A percentile compares a stretch with the other conserved stretches of the same genome.
phyloP scores from a whole-genome alignment of 1,140 invertebrate species.

The Habropoda laboriosa region DNA sequence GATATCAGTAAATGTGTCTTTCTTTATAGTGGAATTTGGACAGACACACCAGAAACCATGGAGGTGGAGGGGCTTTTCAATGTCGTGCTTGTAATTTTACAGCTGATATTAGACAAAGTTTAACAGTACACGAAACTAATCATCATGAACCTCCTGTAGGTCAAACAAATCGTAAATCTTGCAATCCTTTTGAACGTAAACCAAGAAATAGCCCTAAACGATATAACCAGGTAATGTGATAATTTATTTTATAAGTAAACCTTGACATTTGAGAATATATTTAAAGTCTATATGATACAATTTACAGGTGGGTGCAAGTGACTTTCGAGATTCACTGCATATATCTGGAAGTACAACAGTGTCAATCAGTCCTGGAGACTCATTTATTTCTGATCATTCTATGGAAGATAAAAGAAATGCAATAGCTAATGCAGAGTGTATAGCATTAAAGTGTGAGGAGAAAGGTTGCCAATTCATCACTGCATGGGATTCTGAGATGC shows the following conservation, averaged over 20 bases:
- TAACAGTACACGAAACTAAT: slow-evolving; percentile 95
- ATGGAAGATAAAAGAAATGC: slow-evolving; percentile 62
- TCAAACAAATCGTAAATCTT: slow-evolving; percentile 80
- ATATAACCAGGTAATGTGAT: slow-evolving; percentile 75
- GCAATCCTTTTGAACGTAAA: slow-evolving; percentile 79
- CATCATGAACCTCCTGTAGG: slow-evolving; percentile 91
- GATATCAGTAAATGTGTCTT: slow-evolving; percentile 5
- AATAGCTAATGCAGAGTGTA: slow-evolving; percentile 74
- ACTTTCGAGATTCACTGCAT: slow-evolving; percentile 69
- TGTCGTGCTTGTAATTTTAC: slow-evolving; percentile 96
- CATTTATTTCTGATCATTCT: slow-evolving; percentile 51
- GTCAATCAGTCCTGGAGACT: slow-evolving; percentile 46
- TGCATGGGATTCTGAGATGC: slow-evolving; percentile 82
- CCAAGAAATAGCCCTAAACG: slow-evolving; percentile 80
- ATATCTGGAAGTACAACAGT: slow-evolving; percentile 48
- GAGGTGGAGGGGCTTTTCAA: slow-evolving; percentile 89
- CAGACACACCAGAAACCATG: slow-evolving; percentile 95
- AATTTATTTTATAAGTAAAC: not conserved
- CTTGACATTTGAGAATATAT: not conserved
- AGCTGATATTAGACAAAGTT: slow-evolving; percentile 94
- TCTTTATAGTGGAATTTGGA: slow-evolving; percentile 90
- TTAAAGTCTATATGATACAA: not conserved
- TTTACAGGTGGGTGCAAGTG: slow-evolving; percentile 77
- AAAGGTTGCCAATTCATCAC: slow-evolving; percentile 82
- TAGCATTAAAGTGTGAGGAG: slow-evolving; percentile 78